Conservation (phyloP, 2,113 vertebrate species). For the Phalacrocorax brasilianus region DNA sequence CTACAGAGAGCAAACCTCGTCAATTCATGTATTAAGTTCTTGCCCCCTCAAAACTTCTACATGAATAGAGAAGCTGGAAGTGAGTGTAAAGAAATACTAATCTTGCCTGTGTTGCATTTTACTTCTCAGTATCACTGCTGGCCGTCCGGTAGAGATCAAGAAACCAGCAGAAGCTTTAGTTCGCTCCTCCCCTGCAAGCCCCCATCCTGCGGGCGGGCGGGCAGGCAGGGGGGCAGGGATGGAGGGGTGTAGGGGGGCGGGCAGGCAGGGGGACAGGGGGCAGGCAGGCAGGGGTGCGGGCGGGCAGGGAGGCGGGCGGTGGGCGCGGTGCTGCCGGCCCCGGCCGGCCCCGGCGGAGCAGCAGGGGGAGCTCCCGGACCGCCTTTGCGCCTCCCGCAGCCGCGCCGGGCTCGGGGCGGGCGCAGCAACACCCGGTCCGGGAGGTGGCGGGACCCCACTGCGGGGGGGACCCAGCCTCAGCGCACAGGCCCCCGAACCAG, state of each 20-base stretch:
- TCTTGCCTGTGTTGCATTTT: too few relatives aligned
- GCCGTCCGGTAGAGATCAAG: accelerated
- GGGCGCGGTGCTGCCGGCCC: neutral
- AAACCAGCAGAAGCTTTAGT: accelerated
- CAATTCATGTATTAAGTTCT: accelerated
- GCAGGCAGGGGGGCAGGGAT: too few relatives aligned
- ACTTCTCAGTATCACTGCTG: accelerated
- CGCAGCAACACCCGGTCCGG: too few relatives aligned
- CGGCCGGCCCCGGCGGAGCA: neutral
- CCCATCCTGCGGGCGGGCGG: too few relatives aligned
- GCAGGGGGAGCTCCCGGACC: neutral
- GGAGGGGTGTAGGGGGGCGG: too few relatives aligned
- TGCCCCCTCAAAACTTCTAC: accelerated
- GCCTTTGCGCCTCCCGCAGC: neutral
- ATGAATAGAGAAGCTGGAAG: accelerated
- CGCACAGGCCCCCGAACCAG: accelerated
- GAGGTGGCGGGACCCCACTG: too few relatives aligned
- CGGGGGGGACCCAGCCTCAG: accelerated
- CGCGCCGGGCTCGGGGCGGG: too few relatives aligned
- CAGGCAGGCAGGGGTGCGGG: too few relatives aligned
- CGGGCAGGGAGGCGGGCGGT: too few relatives aligned
- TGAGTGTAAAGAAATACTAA: accelerated
- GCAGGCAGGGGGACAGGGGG: too few relatives aligned
- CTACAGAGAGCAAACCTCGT: neutral
- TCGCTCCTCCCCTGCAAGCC: neutral